Base-by-base conservation (phyloP, 2,888 invertebrate species). In the Listrodromus nycthemerus region DNA sequence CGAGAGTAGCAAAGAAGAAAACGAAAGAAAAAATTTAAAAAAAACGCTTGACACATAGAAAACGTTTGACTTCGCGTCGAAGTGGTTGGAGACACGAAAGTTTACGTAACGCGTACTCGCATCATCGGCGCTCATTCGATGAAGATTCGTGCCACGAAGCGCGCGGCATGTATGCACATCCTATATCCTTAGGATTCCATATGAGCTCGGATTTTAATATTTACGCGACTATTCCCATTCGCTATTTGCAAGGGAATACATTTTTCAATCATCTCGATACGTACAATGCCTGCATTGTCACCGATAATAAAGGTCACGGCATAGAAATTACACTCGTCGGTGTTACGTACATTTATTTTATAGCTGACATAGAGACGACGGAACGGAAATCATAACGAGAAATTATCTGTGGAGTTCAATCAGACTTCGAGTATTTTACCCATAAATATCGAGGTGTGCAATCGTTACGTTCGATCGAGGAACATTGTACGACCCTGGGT, bases 61-160 rank as follows among this genome's bases (percentile, higher is more conserved):
- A 83, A 83, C 76, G 63, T 76, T 80, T 73, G 66, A 77, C 67
- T 80, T 71, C 63, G 37, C 41, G 37, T 52, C 21, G 50, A 16
- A 37, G 41, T 19, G 41, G 16, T 10, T 7, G 37, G 65, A 65
- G 37, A 37, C 65, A 21, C n/a, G 37, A 65, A 37, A 75, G 19
- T 78, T 82, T 82, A 82, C 82, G 78, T 79, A 79, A 82, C 48
- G 63, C 69, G 55, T 74, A 27, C 41, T 52, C 63, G 69, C 74
- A 78, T 69, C 67, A 41, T 50, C 52, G 41, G 41, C 16, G 48
- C 69, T 52, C 48, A 37, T 33, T 63, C 63, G 74, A 45, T 74
- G 48, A 48, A 50, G 27, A 61, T 61, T 27, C 30, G n/a, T 61
- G 30, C 24, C 27, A 30, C 24, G 58, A 58, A n/a, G 30, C 27